Percentiles rank a stretch among this genome's conserved stretches.
Evolutionary conservation across 1,140 invertebrate genomes (phyloP).

Genomic region (Brachionus sp.): DNA sequence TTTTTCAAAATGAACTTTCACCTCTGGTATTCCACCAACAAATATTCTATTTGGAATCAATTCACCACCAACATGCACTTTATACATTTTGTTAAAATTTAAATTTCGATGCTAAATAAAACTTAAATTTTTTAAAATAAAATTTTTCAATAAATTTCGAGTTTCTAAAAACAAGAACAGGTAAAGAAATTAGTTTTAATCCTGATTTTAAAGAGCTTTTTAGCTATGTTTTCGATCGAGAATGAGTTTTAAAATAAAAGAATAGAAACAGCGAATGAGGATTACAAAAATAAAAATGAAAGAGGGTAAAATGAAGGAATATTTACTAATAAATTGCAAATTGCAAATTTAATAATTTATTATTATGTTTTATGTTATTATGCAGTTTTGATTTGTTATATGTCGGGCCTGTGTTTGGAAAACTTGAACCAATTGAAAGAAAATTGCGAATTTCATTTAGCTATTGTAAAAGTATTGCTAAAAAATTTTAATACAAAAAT

Average conservation of each 20-base stretch:
- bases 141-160: not conserved
- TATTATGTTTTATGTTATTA: slow-evolving; percentile 29
- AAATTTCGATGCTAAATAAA: not conserved
- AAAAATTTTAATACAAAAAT: not conserved
- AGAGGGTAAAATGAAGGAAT: slow-evolving; percentile 1
- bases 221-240: not conserved
- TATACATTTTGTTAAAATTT: slow-evolving; percentile 15
- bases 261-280: not conserved
- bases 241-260: not conserved
- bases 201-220: not conserved
- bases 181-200: not conserved
- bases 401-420: slow-evolving; percentile 12
- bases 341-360: slow-evolving; percentile 42
- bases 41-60: slow-evolving; percentile 21
- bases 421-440: slow-evolving; percentile 7
- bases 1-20: not conserved
- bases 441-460: slow-evolving; percentile 1
- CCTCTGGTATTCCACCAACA: slow-evolving; percentile 16
- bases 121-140: not conserved
- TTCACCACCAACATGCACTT: slow-evolving; percentile 27
- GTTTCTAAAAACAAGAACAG: not conserved
- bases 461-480: not conserved
- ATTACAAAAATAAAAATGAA: not conserved
- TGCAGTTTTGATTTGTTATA: not conserved
- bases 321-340: slow-evolving; percentile 33